phyloP scores from a whole-genome alignment of 2,888 invertebrate genomes.

The Lasioglossum zephyrum region DNA sequence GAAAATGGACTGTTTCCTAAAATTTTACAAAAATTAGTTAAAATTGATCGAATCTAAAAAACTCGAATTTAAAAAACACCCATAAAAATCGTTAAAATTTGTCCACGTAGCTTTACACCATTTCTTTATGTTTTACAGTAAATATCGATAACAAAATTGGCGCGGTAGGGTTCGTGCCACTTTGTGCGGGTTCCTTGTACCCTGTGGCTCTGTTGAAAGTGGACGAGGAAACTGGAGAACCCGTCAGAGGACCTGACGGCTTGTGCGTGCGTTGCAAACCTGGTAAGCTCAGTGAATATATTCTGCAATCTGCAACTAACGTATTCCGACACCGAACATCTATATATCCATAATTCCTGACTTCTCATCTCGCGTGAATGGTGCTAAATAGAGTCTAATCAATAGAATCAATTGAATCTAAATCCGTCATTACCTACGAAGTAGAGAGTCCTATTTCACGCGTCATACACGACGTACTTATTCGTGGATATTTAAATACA shows the following conservation, averaged over 20 bases:
- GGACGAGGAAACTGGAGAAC: conserved; percentile 88
- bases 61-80: not conserved
- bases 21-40: not conserved
- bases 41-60: not conserved
- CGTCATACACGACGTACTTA: too few relatives aligned
- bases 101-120: too few relatives aligned
- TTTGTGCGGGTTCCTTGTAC: conserved; percentile 85
- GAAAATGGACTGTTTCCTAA: too few relatives aligned
- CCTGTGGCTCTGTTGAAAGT: conserved; percentile 90
- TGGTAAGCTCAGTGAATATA: conserved; percentile 82
- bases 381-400: not conserved
- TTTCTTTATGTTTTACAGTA: conserved; percentile 86
- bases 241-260: conserved; percentile 86
- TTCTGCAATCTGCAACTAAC: not conserved
- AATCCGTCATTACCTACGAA: not conserved
- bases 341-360: not conserved
- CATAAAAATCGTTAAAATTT: not conserved
- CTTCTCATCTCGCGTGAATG: not conserved
- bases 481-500: too few relatives aligned
- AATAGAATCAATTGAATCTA: not conserved
- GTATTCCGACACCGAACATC: not conserved
- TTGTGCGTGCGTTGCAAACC: conserved; percentile 92
- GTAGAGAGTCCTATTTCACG: too few relatives aligned
- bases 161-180: conserved; percentile 95
- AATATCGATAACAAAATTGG: conserved; percentile 96